phyloP scores from a whole-genome alignment of 2,888 invertebrate genomes.

The Tetragonula carbonaria region DNA sequence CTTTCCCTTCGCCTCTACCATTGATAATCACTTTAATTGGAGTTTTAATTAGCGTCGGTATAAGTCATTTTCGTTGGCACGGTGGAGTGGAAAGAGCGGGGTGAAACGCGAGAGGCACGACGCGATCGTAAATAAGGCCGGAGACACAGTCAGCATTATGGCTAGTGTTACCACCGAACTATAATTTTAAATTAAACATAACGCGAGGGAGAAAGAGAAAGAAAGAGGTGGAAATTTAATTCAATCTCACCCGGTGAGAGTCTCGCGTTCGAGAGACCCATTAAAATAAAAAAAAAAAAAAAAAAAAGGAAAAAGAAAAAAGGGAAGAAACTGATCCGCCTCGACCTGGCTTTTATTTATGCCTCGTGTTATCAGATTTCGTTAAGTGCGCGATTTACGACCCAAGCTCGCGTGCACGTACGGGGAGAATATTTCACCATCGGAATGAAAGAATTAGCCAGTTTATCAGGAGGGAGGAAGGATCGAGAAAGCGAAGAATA shows the following conservation, averaged over 20 bases:
- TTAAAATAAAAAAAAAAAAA: not conserved
- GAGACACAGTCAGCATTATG: conserved; percentile 54
- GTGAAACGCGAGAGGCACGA: conserved; percentile 35
- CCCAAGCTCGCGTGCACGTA: not conserved
- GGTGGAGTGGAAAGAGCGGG: not conserved
- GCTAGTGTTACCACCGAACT: conserved; percentile 33
- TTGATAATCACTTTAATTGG: conserved; percentile 43
- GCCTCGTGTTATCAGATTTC: not conserved
- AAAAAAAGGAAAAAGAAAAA: too few species aligned
- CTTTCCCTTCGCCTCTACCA: not conserved
- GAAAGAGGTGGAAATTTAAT: conserved; percentile 56
- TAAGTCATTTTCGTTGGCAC: conserved; percentile 44
- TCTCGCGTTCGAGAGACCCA: not conserved
- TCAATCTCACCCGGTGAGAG: conserved; percentile 41
- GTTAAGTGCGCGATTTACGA: not conserved
- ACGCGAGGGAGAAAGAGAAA: not conserved
- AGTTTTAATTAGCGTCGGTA: conserved; percentile 50
- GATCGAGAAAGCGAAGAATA: not conserved
- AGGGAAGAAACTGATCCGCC: not conserved
- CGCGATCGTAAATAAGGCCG: conserved; percentile 56
- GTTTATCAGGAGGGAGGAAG: not conserved
- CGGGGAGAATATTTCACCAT: not conserved
- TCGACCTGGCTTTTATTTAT: not conserved
- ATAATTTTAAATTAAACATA: conserved; percentile 63
- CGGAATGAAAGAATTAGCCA: not conserved